Evolutionary conservation across 2,113 vertebrate species (phyloP), one percentile per base, ranked within the genome.

Genomic region (Bagarius yarrelli): DNA sequence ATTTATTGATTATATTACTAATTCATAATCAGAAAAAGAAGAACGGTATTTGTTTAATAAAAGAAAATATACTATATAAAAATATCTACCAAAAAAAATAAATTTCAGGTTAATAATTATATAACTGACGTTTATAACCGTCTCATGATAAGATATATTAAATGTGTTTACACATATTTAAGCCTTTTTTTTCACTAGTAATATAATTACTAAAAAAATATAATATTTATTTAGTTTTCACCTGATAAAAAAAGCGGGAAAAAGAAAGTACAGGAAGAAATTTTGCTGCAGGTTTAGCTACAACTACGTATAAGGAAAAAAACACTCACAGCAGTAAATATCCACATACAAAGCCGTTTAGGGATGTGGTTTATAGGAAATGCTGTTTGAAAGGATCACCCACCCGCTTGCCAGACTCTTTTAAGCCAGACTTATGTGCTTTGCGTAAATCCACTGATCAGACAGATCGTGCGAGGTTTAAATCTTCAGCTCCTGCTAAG

Each of bases 401-500:
- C 47, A 6, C 21, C 6, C 53, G 61, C 75, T 63, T 77, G 75
- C 25, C 59, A 63, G 75, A 61, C 50, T 77, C 75, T 63, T 77
- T 77, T 63, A 63, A 50, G n/a, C 19, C 25, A 67, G 76, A 79
- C 82, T 74, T 64, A 74, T 75, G 21, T 21, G 23, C 78, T 53
- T 80, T 55, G 50, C n/a, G 30, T 30, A 76, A 76, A 75, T 81
- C 30, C 57, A 56, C n/a, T 34, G 56, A 76, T 78, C 34, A 78
- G 30, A 63, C 63, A 50, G 55, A 50, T 75, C 44, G 30, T 34
- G 70, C 5, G 50, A 55, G 70, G 50, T 73, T 73, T 55, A 55
- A 55, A 73, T 73, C 70, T 73, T 27, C 40, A 16, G 55, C 47
- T 85, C 50, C 13, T 72, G 53, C 52, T n/a, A 50, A 63, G 73